phyloP scores from a whole-genome alignment of 2,797 vertebrate genomes.

The Microctenopoma stevenorrisi region DNA sequence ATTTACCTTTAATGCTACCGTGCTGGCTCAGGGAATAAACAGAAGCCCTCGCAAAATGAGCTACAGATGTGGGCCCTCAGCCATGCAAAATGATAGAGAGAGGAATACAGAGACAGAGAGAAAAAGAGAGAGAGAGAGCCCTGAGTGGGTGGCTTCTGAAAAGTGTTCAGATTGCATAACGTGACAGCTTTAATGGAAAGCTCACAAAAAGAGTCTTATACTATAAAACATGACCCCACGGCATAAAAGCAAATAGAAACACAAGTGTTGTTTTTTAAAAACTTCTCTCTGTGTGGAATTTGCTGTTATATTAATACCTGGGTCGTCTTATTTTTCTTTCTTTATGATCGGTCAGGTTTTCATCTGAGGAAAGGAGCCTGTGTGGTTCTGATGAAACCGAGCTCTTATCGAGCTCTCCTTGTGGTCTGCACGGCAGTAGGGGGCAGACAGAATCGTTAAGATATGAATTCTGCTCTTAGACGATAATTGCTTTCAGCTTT shows the following conservation, averaged over 20 bases:
- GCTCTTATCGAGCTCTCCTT: slow-evolving; percentile 60
- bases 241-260: slow-evolving; percentile 25
- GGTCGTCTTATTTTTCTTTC: slow-evolving; percentile 24
- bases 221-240: slow-evolving; percentile 38
- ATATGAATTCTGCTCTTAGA: slow-evolving; percentile 64
- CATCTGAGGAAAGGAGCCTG: slow-evolving; percentile 29
- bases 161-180: slow-evolving; percentile 57
- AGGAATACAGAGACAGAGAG: slow-evolving; percentile 12
- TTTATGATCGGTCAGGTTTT: slow-evolving; percentile 39
- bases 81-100: slow-evolving; percentile 62
- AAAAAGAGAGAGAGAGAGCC: background rate
- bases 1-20: slow-evolving; percentile 81
- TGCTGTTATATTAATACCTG: slow-evolving; percentile 26
- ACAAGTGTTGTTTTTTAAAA: slow-evolving; percentile 43
- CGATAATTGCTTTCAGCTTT: slow-evolving; percentile 78
- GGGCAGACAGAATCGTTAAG: slow-evolving; percentile 53
- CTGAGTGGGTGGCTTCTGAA: slow-evolving; percentile 59
- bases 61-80: slow-evolving; percentile 78
- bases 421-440: slow-evolving; percentile 62
- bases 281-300: slow-evolving; percentile 20
- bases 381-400: slow-evolving; percentile 31
- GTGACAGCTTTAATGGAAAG: slow-evolving; percentile 41
- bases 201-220: slow-evolving; percentile 20
- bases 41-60: slow-evolving; percentile 73
- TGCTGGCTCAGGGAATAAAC: slow-evolving; percentile 72